Evolutionary conservation across 2,888 invertebrate species (phyloP).

Genomic region (Amphipyra berbera): DNA sequence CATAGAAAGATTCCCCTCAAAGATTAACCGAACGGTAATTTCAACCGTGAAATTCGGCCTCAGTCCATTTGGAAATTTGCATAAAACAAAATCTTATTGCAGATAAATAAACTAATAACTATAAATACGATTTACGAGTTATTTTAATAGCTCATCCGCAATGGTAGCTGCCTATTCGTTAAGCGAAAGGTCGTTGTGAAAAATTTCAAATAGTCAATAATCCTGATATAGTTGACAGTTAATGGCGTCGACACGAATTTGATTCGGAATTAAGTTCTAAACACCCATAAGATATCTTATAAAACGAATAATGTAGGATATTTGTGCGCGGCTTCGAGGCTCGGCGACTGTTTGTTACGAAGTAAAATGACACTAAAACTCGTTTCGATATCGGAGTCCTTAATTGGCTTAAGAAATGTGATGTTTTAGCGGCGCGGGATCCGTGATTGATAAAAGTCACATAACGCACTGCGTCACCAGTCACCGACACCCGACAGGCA

Average conservation of each 20-base stretch:
- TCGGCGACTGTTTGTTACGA: slow-evolving; percentile 59
- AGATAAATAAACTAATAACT: slow-evolving; percentile 54
- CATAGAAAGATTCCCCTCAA: slow-evolving; percentile 20
- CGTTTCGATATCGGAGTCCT: slow-evolving; percentile 62
- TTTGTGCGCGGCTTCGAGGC: slow-evolving; percentile 62
- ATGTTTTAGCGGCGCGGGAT: slow-evolving; percentile 58
- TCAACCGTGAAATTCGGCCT: slow-evolving; percentile 44
- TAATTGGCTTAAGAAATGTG: slow-evolving; percentile 71
- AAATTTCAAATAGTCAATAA: slow-evolving; percentile 68
- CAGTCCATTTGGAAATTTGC: slow-evolving; percentile 45
- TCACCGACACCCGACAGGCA: slow-evolving; percentile 2
- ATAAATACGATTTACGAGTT: slow-evolving; percentile 53
- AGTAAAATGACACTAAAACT: slow-evolving; percentile 66
- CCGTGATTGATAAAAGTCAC: slow-evolving; percentile 59
- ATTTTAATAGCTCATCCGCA: slow-evolving; percentile 45
- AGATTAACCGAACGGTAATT: slow-evolving; percentile 34
- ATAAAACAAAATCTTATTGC: slow-evolving; percentile 49
- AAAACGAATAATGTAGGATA: slow-evolving; percentile 72
- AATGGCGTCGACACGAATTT: slow-evolving; percentile 66
- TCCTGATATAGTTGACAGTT: slow-evolving; percentile 74
- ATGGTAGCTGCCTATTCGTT: slow-evolving; percentile 46
- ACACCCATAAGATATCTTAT: slow-evolving; percentile 61
- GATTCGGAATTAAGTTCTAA: slow-evolving; percentile 74
- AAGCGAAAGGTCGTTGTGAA: slow-evolving; percentile 65
- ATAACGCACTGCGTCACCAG: slow-evolving; percentile 26